phyloP scores from a whole-genome alignment of 1,140 invertebrate species.

The Mycetomoellerius zeteki region DNA sequence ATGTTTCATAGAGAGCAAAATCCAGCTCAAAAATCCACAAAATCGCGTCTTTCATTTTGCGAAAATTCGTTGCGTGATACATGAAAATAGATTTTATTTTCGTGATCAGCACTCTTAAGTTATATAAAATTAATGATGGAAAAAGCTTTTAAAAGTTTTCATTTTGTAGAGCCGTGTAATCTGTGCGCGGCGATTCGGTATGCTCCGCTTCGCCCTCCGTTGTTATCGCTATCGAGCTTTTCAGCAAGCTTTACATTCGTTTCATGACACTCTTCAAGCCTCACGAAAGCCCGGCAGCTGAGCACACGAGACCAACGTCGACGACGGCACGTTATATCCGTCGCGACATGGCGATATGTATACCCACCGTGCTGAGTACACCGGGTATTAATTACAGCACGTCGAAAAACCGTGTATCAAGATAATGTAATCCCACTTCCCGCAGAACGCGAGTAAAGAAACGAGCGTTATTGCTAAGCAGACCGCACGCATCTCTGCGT shows the following conservation, averaged over 20 bases:
- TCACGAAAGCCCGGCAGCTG: constrained; percentile 75
- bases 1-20: constrained; percentile 11
- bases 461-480: constrained; percentile 50
- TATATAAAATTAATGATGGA: constrained; percentile 56
- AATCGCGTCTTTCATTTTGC: background rate
- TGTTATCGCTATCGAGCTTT: constrained; percentile 83
- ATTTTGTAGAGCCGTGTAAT: constrained; percentile 69
- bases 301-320: constrained; percentile 62
- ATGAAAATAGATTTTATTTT: constrained; percentile 29
- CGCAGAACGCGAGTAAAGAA: constrained; percentile 42
- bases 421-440: constrained; percentile 64
- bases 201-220: constrained; percentile 59
- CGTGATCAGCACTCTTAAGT: constrained; percentile 13
- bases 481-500: constrained; percentile 34
- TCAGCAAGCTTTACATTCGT: constrained; percentile 83
- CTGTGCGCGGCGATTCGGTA: constrained; percentile 63
- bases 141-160: constrained; percentile 48
- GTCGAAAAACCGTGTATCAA: constrained; percentile 74
- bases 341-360: constrained; percentile 47
- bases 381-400: constrained; percentile 72
- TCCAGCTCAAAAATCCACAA: background rate
- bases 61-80: constrained; percentile 30
- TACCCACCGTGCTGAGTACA: constrained; percentile 36
- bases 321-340: constrained; percentile 67
- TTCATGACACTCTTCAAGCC: constrained; percentile 83